Evolutionary conservation across 2,113 vertebrate genomes (phyloP), one percentile per base, ranked within the genome.

Genomic region (Neotragus pygmaeus): DNA sequence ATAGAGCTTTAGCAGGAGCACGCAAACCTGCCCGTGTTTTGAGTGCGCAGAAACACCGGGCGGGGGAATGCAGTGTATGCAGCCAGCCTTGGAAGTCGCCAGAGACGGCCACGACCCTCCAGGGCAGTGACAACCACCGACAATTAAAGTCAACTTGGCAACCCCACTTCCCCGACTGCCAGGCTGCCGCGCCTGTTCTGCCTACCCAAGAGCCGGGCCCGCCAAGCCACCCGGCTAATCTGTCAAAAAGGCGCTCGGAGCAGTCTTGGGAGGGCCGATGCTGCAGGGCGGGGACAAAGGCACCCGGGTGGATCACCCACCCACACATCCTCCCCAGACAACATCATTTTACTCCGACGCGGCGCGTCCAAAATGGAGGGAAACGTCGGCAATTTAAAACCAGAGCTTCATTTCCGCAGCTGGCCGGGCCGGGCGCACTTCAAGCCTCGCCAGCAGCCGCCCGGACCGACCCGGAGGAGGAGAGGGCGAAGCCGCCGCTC

Each of bases 361-460:
- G 9, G n/a, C 62, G 3, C 78, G 4, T 17, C 0, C 85, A 58
- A 75, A 97, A 98, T 91, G 98, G 98, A 98, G 98, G 98, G 98
- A 99, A 98, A 99, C 98, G 95, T 97, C 99, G 97, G 96, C 28
- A 19, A 3, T n/a, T 23, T 0, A 12, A 43, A 1, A 1, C 1
- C 1, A 43, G 0, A 7, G 81, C 86, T 70, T 47, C 82, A 70
- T 60, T 91, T 96, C 92, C 92, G 90, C 83, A 73, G 51, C n/a
- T 6, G 9, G 47, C n/a, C 17, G 10, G 53, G 43, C 30, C 47
- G 25, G 53, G 60, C 15, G n/a, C 53, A 3, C 33, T 2, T 30
- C 55, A 7, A 16, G 51, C 70, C 39, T 39, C 25, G 4, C 36
- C 87, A 19, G 88, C 93, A 8, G 88, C 88, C 9, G 82, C 86